Evolutionary conservation across 2,888 invertebrate species (phyloP).

Genomic region (Rugalucina vietnamica): DNA sequence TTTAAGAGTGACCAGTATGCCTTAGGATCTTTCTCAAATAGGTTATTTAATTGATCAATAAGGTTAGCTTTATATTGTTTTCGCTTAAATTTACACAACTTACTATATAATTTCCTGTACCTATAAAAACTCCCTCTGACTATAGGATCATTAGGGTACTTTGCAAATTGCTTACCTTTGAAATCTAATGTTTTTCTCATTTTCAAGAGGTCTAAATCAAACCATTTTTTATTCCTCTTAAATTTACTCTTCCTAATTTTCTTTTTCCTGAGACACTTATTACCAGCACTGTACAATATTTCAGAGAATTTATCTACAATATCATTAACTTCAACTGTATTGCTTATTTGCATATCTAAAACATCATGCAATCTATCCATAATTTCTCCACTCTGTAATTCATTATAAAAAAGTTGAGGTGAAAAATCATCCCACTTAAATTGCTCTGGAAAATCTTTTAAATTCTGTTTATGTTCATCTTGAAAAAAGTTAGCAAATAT

Average conservation of each 20-base stretch:
- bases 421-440: not conserved
- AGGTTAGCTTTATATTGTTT: conserved; percentile 2
- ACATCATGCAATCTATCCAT: not conserved
- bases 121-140: conserved; percentile 9
- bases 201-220: not conserved
- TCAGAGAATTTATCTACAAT: not conserved
- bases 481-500: not conserved
- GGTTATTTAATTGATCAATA: not conserved
- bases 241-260: not conserved
- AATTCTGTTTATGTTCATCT: not conserved
- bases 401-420: not conserved
- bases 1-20: not conserved
- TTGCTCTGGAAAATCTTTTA: not conserved
- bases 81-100: not conserved
- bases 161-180: not conserved
- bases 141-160: conserved; percentile 1
- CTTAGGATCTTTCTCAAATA: conserved; percentile 1
- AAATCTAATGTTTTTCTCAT: not conserved
- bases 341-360: not conserved
- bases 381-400: not conserved
- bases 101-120: conserved; percentile 1
- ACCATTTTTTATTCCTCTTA: not conserved
- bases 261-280: not conserved
- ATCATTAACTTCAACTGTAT: not conserved
- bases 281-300: not conserved